Evolutionary conservation across 2,113 vertebrate species (phyloP), one percentile per base, ranked within the genome.

Genomic region (Gopherus flavomarginatus): DNA sequence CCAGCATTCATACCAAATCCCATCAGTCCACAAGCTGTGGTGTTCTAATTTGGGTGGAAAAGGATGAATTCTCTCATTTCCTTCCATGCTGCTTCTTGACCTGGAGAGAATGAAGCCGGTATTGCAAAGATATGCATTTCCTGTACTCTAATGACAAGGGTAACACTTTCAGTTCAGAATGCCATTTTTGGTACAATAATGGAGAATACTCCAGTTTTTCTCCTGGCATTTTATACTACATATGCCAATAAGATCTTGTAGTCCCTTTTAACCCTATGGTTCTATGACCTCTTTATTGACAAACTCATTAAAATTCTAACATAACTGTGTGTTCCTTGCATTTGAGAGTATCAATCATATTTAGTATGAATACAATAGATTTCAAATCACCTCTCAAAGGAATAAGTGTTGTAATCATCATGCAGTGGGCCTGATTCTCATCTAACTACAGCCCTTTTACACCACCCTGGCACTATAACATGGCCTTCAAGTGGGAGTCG

Each of bases 31-130:
- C 22, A 83, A 88, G 35, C 3, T 87, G 22, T 89, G 44, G 69
- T 82, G 35, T 87, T 50, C 53, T 92, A 59, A 11, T 56, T 50
- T 1, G n/a, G 11, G 3, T 1, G 1, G 2, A 0, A 1, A 1
- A 57, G 49, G 85, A 11, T 2, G 3, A 27, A 14, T 47, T 88
- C 0, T 50, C 2, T 0, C 0, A 54, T 47, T 78, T 78, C 26
- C 24, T 47, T 75, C 75, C 75, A 47, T 78, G 13, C 26, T 78
- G 26, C 75, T 44, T 42, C 72, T 26, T 78, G 47, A 44, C 42
- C 14, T 27, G 75, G 26, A 78, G 75, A 47, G 5, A 42, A 47
- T 44, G 75, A 26, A 14, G 22, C 75, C 7, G 6, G 6, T 78
- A 78, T 29, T 44, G 42, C 29, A 89, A 83, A 88, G 38, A n/a